Evolutionary conservation across 2,797 vertebrate genomes (phyloP).

Genomic region (Chiropotes sagulatus): DNA sequence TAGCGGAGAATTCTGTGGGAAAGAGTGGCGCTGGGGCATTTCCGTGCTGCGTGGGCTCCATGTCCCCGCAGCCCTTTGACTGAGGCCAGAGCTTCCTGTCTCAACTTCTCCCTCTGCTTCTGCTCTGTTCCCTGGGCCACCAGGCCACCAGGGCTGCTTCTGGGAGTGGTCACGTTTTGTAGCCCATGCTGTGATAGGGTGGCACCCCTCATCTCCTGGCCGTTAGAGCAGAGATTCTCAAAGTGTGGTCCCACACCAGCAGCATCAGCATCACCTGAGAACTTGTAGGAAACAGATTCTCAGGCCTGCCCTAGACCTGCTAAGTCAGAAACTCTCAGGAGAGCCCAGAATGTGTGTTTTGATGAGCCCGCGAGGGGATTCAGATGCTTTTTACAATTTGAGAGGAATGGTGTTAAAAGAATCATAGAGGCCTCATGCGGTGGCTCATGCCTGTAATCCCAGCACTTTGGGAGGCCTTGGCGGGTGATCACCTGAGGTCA

Average conservation of each 20-base stretch:
- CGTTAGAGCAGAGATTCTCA: background rate
- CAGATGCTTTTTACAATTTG: background rate
- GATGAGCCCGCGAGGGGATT: background rate
- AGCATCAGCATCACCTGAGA: background rate
- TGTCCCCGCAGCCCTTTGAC: background rate
- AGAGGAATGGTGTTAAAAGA: background rate
- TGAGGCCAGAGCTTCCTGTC: background rate
- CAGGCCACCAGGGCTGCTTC: background rate
- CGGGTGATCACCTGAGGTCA: background rate
- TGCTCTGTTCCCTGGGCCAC: background rate
- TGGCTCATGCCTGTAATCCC: background rate
- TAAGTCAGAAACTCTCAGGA: background rate
- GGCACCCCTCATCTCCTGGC: background rate
- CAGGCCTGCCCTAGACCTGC: background rate
- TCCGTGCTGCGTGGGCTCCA: background rate
- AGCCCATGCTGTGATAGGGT: background rate
- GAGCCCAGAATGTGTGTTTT: background rate
- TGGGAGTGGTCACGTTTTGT: background rate
- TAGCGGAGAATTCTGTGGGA: constrained; percentile 89
- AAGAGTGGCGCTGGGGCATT: background rate
- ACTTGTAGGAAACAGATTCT: background rate
- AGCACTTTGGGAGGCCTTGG: background rate
- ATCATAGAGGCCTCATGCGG: background rate
- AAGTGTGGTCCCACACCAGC: background rate
- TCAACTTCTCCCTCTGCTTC: background rate